Percentiles rank a stretch among this genome's conserved stretches.
Evolutionary conservation across 2,888 invertebrate genomes (phyloP).

Genomic region (Dicyrtomina minuta): DNA sequence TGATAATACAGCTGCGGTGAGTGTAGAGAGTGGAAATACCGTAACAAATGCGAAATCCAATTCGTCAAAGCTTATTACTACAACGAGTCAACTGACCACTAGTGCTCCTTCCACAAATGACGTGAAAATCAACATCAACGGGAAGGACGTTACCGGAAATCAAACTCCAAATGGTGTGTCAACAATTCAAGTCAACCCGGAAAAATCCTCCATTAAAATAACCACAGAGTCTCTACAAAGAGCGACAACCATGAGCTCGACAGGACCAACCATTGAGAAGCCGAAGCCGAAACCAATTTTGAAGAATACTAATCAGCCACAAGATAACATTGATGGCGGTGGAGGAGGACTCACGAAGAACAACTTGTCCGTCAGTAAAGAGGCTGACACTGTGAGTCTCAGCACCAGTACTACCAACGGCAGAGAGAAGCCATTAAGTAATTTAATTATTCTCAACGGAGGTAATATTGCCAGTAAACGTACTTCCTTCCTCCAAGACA

Average conservation of each 20-base stretch:
- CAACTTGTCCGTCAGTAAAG: conserved; percentile 2
- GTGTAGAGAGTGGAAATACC: conserved; percentile 18
- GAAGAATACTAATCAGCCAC: conserved; percentile 38
- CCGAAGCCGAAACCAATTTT: conserved; percentile 46
- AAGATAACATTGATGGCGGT: background rate
- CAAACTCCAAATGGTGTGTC: conserved; percentile 22
- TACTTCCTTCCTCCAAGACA: conserved; percentile 48
- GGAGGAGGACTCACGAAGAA: too few relatives aligned
- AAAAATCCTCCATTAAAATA: conserved; percentile 33
- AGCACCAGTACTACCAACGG: too few relatives aligned
- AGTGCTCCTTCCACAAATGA: conserved; percentile 7
- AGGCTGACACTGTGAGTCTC: conserved; percentile 11
- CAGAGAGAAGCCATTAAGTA: conserved; percentile 10
- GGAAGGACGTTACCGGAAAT: conserved; percentile 15
- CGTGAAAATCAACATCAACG: conserved; percentile 25
- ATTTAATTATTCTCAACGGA: conserved; percentile 47
- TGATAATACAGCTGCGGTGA: conserved; percentile 27
- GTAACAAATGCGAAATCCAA: conserved; percentile 2
- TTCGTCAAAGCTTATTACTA: background rate
- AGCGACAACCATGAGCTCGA: conserved; percentile 6
- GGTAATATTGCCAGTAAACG: conserved; percentile 48
- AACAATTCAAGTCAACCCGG: conserved; percentile 30
- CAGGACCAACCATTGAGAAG: conserved; percentile 14
- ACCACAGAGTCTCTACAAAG: conserved; percentile 8
- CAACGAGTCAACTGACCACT: background rate